A percentile compares a stretch with the other conserved stretches of the same genome.
Evolutionary conservation across 2,113 vertebrate genomes (phyloP).

Genomic region (Oenanthe melanoleuca): DNA sequence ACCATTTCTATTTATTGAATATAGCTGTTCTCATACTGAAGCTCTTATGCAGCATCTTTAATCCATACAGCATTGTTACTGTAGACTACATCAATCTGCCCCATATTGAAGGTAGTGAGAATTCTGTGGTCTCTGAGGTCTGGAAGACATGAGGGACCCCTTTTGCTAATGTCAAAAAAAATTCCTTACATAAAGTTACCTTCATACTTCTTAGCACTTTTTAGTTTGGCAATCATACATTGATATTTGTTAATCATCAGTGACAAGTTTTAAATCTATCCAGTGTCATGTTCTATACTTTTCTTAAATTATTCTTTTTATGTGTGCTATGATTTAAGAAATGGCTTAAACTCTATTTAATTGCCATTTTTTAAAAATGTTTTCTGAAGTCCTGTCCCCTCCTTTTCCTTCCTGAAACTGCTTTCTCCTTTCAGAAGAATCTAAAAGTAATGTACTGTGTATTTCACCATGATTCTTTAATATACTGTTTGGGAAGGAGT

Average conservation of each 20-base stretch:
- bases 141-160: not conserved
- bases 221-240: not conserved
- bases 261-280: not conserved
- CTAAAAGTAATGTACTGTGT: not conserved
- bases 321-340: not conserved
- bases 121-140: not conserved
- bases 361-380: not conserved
- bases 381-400: not conserved
- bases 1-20: not conserved
- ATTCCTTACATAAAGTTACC: not conserved
- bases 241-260: not conserved
- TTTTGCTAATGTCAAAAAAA: not conserved
- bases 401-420: not conserved
- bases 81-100: not conserved
- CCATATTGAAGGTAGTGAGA: not conserved
- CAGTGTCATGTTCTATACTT: not conserved
- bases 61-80: not conserved
- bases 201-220: not conserved
- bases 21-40: not conserved
- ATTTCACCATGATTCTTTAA: not conserved
- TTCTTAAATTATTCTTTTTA: not conserved
- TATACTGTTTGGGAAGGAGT: not conserved
- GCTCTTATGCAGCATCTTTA: not conserved
- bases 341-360: not conserved
- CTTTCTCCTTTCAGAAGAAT: not conserved